These are phyloP conservation scores for Panzeria rudis DNA, from an alignment of 2,888 invertebrate species.

Conservation along the genomic window DNA sequence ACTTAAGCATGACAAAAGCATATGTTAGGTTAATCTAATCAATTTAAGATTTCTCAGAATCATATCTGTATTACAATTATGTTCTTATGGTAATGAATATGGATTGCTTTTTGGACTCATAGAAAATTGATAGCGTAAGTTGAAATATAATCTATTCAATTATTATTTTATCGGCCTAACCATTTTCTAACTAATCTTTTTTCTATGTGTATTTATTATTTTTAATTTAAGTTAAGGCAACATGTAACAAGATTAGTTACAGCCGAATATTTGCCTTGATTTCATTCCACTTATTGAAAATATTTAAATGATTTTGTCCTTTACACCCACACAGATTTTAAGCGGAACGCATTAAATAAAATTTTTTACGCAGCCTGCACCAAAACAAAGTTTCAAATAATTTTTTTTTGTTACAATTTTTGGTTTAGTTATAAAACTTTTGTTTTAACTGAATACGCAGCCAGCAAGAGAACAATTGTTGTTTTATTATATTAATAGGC, in stretches of 20 bases:
- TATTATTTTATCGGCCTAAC: too few species aligned
- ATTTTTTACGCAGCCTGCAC: slow-evolving; percentile 22
- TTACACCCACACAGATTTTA: background rate
- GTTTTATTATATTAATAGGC: background rate
- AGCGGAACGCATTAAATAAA: slow-evolving; percentile 19
- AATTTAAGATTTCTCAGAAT: too few species aligned
- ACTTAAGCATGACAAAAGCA: too few species aligned
- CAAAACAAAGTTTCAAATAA: slow-evolving; percentile 2
- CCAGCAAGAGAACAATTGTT: background rate
- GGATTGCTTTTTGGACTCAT: too few species aligned
- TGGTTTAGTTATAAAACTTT: slow-evolving; percentile 16
- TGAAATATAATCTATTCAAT: too few species aligned
- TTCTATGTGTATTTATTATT: too few species aligned
- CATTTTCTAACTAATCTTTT: too few species aligned
- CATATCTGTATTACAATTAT: too few species aligned
- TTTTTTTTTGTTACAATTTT: background rate
- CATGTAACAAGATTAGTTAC: background rate
- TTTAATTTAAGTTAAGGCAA: too few species aligned
- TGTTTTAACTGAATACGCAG: slow-evolving; percentile 9
- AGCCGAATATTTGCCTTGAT: background rate
- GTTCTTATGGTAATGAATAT: too few species aligned
- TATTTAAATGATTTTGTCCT: background rate
- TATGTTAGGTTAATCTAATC: too few species aligned
- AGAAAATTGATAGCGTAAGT: too few species aligned
- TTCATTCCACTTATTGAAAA: background rate